These are phyloP conservation scores for Eutolmus rufibarbis DNA, from an alignment of 2,888 invertebrate species.

Conservation along the genomic window DNA sequence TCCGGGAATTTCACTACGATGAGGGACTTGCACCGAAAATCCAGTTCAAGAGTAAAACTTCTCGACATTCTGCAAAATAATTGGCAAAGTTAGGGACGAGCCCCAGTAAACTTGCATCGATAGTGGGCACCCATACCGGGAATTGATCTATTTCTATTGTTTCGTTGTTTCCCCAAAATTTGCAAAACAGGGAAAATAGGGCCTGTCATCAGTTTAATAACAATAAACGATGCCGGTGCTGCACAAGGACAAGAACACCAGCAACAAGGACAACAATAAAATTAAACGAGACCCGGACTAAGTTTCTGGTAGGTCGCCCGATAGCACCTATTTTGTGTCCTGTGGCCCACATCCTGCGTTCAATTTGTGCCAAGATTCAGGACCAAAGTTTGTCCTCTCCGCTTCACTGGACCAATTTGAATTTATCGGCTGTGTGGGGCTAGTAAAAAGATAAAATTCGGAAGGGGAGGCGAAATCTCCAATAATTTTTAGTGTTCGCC, in stretches of 20 bases:
- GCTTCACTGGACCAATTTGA: background rate
- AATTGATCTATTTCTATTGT: background rate
- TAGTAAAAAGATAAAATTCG: background rate
- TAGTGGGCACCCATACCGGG: background rate
- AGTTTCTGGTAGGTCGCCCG: background rate
- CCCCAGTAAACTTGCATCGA: background rate
- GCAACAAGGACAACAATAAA: background rate
- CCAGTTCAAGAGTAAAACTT: background rate
- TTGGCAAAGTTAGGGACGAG: slow-evolving; percentile 1
- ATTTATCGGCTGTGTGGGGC: background rate
- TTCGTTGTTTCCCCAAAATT: background rate
- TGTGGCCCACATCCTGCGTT: background rate
- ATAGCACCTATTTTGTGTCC: background rate
- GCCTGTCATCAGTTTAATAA: background rate
- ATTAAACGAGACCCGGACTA: background rate
- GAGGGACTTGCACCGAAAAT: background rate
- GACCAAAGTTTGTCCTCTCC: background rate
- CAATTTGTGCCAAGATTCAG: background rate
- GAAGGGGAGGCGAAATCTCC: background rate
- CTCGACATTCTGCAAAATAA: slow-evolving; percentile 2
- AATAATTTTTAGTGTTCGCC: slow-evolving; percentile 18
- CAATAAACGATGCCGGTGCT: background rate
- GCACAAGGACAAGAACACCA: background rate
- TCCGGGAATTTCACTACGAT: slow-evolving; percentile 1
- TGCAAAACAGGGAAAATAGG: background rate